Evolutionary conservation across 2,113 vertebrate genomes (phyloP), one percentile per base, ranked within the genome.

Genomic region (Colossoma macropomum): DNA sequence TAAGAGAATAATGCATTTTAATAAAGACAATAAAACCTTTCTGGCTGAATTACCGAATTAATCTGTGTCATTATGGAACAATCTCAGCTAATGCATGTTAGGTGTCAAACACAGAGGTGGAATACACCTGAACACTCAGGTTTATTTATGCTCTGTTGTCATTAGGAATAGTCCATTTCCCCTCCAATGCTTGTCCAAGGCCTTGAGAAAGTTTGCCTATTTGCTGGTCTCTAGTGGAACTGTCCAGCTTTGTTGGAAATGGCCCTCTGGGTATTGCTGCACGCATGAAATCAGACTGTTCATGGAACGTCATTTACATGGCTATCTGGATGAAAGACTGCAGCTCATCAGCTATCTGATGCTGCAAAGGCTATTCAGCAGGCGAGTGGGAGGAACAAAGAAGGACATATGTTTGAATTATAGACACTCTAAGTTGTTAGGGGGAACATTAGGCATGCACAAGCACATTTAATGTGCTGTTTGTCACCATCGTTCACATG

Each of bases 1-100:
- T 78, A 87, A 84, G 69, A 76, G 81, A 88, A 89, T 84, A 90
- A 79, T 77, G 82, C 79, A 45, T 87, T 80, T 83, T 85, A 80
- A 89, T 87, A 83, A 87, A 89, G 82, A 81, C 89, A 89, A 84
- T 90, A 59, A 88, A 85, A 85, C n/a, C 63, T 80, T 87, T 88
- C 86, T 27, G 16, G n/a, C 7, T 63, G 83, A 89, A 90, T 90
- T 82, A 86, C 75, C 72, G 25, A 81, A 84, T 82, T 71, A 28
- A 80, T 87, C 84, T 17, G 83, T 70, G 84, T 72, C 76, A 85
- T 81, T 65, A 25, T 70, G 81, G 63, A 74, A 68, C 28, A 81
- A 75, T 81, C 79, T 72, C 70, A 89, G 88, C 75, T 87, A 86
- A 84, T 79, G 48, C 84, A 81, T 72, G 45, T 69, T 69, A 62